phyloP scores from a whole-genome alignment of 2,888 invertebrate genomes.

The Pocota personata region DNA sequence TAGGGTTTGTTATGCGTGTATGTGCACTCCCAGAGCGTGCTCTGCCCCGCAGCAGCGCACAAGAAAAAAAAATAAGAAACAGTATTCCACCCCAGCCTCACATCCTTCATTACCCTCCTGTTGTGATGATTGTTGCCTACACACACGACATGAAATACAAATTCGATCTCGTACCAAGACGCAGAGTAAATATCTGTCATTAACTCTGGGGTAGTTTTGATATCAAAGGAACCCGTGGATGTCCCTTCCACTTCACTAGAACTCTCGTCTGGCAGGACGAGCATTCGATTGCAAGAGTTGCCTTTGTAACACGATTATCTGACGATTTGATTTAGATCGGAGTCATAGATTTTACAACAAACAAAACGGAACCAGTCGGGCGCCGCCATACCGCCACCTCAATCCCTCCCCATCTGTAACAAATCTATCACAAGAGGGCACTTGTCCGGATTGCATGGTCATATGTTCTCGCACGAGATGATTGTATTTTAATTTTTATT shows the following conservation, averaged over 20 bases:
- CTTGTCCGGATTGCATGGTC: constrained; percentile 75
- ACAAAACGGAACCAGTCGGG: constrained; percentile 74
- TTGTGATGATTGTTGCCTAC: constrained; percentile 64
- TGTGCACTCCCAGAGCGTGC: constrained; percentile 52
- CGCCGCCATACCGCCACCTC: constrained; percentile 1
- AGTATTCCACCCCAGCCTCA: constrained; percentile 41
- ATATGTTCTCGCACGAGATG: constrained; percentile 76
- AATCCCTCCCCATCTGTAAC: neutral
- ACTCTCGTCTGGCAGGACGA: constrained; percentile 7
- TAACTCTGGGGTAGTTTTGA: constrained; percentile 66
- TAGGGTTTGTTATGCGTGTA: constrained; percentile 65
- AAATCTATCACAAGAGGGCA: constrained; percentile 71
- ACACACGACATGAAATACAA: constrained; percentile 35
- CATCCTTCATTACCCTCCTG: constrained; percentile 64
- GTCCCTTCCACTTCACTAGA: constrained; percentile 46
- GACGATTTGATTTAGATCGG: constrained; percentile 81
- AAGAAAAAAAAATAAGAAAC: neutral
- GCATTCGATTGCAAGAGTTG: constrained; percentile 71
- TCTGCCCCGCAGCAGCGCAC: constrained; percentile 4
- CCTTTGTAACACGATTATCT: constrained; percentile 83
- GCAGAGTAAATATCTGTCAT: constrained; percentile 56
- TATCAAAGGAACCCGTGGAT: constrained; percentile 61
- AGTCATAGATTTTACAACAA: constrained; percentile 44
- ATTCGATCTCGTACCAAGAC: constrained; percentile 21
- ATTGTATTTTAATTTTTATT: constrained; percentile 74